Evolutionary conservation across 2,888 invertebrate genomes (phyloP), one percentile per base, ranked within the genome.

Genomic region (Oasisia sp.): DNA sequence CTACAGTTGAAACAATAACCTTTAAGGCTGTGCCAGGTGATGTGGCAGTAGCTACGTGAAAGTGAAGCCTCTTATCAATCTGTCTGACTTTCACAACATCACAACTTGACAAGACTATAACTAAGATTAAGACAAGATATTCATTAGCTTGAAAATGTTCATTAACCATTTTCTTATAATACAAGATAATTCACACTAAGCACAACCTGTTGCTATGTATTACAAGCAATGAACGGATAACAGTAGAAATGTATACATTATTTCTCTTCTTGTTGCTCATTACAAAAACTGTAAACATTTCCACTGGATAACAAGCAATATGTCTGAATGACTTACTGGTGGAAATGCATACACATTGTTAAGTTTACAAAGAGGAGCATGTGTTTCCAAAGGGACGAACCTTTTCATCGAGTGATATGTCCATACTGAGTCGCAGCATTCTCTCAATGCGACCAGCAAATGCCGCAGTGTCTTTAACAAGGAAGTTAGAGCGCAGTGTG

Each of bases 401-500:
- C 95, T 96, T 96, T 95, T 98, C 98, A 95, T 98, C 98, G 92
- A 98, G 95, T 89, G 96, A 94, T 45, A 97, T 94, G 93, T 96
- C 96, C 94, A 97, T 94, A 91, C 96, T 96, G 90, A 96, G 95
- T 92, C 96, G 95, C 97, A 99, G 98, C 97, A 99, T 98, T 93
- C 97, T 97, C 96, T 99, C 99, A 92, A 99, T 98, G 94, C 98
- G 97, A 91, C 98, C 98, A 0, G 99, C 99, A 97, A 99, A 99
- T 94, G 98, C 98, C 5, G 98, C 97, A 0, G 98, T 98, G 96
- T 99, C 98, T 94, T 97, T 97, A 93, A 99, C 97, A 97, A 98
- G 97, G 97, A 97, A 99, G n/a, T 99, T 99, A 7, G 99, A 99
- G 93, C 99, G 97, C 92, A 99, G 97, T 1, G 99, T 99, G 14